A percentile compares a stretch with the other conserved stretches of the same genome.
phyloP scores from a whole-genome alignment of 2,888 invertebrate species.

The Drosophila neonasuta region DNA sequence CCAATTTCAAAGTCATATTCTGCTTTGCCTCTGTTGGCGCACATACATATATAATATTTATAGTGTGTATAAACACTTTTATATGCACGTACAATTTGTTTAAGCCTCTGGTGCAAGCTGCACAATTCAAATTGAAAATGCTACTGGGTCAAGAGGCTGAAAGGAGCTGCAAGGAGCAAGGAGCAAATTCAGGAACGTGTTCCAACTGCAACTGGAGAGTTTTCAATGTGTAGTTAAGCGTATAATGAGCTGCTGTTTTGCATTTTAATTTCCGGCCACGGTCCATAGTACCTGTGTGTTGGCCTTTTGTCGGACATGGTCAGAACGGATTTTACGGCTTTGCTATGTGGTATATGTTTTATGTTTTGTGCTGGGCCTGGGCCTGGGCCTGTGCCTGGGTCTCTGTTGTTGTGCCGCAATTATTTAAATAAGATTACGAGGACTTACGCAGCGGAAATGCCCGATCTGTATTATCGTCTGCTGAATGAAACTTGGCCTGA shows the following conservation, averaged over 20 bases:
- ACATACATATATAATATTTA: background rate
- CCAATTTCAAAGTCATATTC: conserved; percentile 3
- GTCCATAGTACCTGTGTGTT: conserved; percentile 14
- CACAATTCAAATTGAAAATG: conserved; percentile 9
- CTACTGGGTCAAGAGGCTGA: conserved; percentile 12
- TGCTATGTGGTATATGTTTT: conserved; percentile 27
- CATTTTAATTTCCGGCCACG: conserved; percentile 74
- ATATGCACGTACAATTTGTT: background rate
- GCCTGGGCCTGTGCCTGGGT: conserved; percentile 14
- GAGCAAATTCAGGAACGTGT: conserved; percentile 6
- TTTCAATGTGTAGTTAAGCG: conserved; percentile 54
- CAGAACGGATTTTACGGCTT: conserved; percentile 38
- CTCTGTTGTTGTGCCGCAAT: conserved; percentile 63
- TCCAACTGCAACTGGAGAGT: conserved; percentile 17
- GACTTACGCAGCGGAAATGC: conserved; percentile 70
- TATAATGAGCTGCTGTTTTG: conserved; percentile 74
- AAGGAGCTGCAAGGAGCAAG: background rate
- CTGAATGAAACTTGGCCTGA: conserved; percentile 19
- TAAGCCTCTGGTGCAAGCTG: conserved; percentile 11
- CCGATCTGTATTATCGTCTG: conserved; percentile 50
- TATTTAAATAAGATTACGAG: conserved; percentile 76
- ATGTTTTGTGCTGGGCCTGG: conserved; percentile 29
- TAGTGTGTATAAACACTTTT: background rate
- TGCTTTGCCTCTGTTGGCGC: too few species aligned
- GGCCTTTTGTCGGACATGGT: conserved; percentile 28